These are phyloP conservation scores for Leptarthrus brevirostris DNA, from an alignment of 2,888 invertebrate genomes.

Conservation along the genomic window DNA sequence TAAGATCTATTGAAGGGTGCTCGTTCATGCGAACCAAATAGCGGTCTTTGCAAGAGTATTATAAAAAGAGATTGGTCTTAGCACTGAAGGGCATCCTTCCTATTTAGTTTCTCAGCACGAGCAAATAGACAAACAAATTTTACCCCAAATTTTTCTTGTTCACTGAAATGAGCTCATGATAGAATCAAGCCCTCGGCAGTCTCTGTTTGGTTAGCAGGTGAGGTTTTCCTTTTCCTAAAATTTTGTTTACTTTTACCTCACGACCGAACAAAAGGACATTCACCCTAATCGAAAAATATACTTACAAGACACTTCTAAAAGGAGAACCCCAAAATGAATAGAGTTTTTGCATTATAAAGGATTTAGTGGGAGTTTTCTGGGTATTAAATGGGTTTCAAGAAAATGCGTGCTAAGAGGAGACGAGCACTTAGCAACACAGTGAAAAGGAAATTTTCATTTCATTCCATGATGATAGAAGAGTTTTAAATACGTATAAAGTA, in stretches of 20 bases:
- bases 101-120: neutral
- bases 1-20: neutral
- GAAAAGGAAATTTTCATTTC: too few species aligned
- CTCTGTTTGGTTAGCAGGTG: constrained; percentile 3
- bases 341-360: constrained; percentile 1
- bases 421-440: too few species aligned
- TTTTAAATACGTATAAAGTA: too few species aligned
- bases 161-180: neutral
- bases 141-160: neutral
- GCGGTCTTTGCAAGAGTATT: neutral
- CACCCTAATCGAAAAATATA: neutral
- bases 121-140: neutral
- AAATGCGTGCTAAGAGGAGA: too few species aligned
- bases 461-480: too few species aligned
- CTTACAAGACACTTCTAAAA: neutral
- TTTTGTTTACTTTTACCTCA: neutral
- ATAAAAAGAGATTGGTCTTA: neutral
- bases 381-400: too few species aligned
- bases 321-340: neutral
- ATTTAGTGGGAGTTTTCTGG: neutral
- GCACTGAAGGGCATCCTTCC: neutral
- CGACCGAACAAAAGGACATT: neutral
- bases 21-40: neutral
- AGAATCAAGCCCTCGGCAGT: neutral
- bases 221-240: neutral